A percentile compares a stretch with the other conserved stretches of the same genome.
Conservation (phyloP, 2,113 vertebrate species). For the Periophthalmus modestus region DNA sequence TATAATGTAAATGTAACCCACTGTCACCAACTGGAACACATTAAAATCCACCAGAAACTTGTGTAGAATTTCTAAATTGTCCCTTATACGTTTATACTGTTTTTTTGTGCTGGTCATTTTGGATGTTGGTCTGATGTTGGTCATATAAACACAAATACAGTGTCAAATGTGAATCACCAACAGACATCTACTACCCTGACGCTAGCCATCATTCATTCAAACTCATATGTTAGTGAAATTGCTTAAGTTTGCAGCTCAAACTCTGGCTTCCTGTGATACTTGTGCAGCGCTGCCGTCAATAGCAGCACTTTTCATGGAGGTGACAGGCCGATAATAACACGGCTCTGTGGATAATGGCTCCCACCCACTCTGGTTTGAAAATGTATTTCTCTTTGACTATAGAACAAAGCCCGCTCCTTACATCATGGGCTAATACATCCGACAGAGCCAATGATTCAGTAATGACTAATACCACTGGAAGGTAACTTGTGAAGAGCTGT, state of each 20-base stretch:
- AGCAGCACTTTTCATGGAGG: constrained; percentile 60
- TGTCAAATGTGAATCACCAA: too few species aligned
- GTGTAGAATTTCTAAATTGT: too few species aligned
- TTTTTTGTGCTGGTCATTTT: too few species aligned
- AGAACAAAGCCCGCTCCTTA: constrained; percentile 38
- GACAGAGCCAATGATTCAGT: constrained; percentile 43
- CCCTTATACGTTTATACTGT: too few species aligned
- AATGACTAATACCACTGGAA: constrained; percentile 22
- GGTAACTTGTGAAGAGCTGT: constrained; percentile 18
- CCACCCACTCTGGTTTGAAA: constrained; percentile 60
- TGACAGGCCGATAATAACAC: constrained; percentile 69
- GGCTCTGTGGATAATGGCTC: constrained; percentile 61
- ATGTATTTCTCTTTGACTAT: constrained; percentile 52
- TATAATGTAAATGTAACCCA: too few species aligned
- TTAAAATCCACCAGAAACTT: too few species aligned
- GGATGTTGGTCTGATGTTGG: too few species aligned
- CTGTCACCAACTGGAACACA: too few species aligned
- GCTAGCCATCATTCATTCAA: not conserved
- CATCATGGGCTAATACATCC: constrained; percentile 47
- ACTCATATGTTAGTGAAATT: not conserved
- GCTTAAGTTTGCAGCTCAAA: not conserved
- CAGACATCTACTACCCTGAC: too few species aligned
- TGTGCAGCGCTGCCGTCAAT: constrained; percentile 41
- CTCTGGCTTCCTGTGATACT: constrained; percentile 25
- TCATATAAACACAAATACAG: too few species aligned